These are phyloP conservation scores for Mormoops blainvillei DNA, from an alignment of 2,113 vertebrate species.

Conservation along the genomic window DNA sequence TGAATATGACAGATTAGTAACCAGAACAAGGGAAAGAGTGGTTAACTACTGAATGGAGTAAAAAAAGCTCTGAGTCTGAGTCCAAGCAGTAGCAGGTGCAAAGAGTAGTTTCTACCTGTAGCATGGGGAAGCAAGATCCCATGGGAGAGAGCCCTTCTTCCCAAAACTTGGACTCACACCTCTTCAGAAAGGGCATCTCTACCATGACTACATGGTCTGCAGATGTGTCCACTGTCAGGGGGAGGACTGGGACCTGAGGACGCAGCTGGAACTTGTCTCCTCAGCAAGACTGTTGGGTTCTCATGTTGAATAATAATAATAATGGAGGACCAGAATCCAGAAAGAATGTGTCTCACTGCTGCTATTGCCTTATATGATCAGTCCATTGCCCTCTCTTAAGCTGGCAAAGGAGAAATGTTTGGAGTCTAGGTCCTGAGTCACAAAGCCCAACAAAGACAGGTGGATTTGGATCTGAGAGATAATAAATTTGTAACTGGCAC, in stretches of 20 bases:
- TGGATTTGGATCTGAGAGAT: not conserved
- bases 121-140: not conserved
- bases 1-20: not conserved
- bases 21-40: not conserved
- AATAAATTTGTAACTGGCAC: not conserved
- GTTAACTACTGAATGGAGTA: not conserved
- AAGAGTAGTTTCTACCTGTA: not conserved
- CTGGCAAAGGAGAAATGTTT: not conserved
- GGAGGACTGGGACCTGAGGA: not conserved
- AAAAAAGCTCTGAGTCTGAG: not conserved
- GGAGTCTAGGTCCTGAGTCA: not conserved
- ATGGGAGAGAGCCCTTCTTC: not conserved
- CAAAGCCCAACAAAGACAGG: not conserved
- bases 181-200: not conserved
- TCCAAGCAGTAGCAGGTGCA: not conserved
- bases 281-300: not conserved
- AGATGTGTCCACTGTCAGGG: not conserved
- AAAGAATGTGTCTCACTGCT: not conserved
- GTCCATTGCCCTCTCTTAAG: not conserved
- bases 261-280: not conserved
- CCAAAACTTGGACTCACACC: not conserved
- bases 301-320: not conserved
- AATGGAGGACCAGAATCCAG: not conserved
- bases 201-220: not conserved
- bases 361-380: not conserved